Percentiles rank a stretch among this genome's conserved stretches.
Conservation (phyloP, 2,113 vertebrate genomes). For the Seriola rivoliana region DNA sequence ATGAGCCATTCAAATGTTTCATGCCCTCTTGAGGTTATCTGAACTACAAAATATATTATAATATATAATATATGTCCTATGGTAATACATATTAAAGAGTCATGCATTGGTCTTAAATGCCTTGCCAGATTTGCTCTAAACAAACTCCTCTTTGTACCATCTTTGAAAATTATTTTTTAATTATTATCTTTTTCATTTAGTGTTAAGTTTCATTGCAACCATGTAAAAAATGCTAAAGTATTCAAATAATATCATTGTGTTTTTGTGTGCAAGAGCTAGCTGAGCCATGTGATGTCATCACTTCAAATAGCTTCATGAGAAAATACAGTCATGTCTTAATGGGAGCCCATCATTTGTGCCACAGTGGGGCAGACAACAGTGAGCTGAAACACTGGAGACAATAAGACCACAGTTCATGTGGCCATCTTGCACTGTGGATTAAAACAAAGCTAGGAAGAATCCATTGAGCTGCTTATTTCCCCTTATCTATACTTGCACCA, state of each 20-base stretch:
- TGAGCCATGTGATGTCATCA: background rate
- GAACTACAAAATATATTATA: conserved; percentile 24
- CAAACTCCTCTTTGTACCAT: background rate
- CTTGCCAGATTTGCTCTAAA: conserved; percentile 17
- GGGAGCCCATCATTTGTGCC: conserved; percentile 20
- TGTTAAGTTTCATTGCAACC: background rate
- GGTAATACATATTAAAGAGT: conserved; percentile 12
- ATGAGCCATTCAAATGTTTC: background rate
- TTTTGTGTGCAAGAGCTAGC: background rate
- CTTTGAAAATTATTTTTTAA: background rate
- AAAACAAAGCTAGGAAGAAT: conserved; percentile 44
- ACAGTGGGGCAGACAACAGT: conserved; percentile 22
- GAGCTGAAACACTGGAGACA: conserved; percentile 34
- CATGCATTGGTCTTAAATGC: conserved; percentile 33
- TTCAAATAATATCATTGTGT: background rate
- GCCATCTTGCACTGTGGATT: conserved; percentile 45
- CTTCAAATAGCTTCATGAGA: background rate
- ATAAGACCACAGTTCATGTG: conserved; percentile 25
- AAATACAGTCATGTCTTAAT: conserved; percentile 15
- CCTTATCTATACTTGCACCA: conserved; percentile 56
- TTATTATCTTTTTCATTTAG: conserved; percentile 19
- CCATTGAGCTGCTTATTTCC: conserved; percentile 55
- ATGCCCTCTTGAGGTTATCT: background rate
- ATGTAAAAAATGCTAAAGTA: conserved; percentile 7
- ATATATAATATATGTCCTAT: conserved; percentile 16